Base-by-base conservation (phyloP, 2,888 invertebrate species). In the Drosophila cognata region DNA sequence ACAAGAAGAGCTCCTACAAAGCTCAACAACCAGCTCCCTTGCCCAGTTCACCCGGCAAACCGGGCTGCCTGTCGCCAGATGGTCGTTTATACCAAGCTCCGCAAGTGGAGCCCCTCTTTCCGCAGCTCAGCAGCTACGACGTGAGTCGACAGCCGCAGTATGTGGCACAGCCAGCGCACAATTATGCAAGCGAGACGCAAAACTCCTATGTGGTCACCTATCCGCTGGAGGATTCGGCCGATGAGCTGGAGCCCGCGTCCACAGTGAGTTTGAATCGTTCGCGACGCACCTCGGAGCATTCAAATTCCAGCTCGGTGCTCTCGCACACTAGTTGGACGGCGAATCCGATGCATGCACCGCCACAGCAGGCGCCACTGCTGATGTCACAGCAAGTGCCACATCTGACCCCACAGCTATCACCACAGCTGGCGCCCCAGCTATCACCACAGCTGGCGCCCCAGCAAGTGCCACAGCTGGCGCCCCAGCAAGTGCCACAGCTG, bases 41-140 rank as follows among this genome's bases (percentile, higher is more conserved):
- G 3, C 78, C 83, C 8, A 82, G 80, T 3, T 85, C 90, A 2
- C 90, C 92, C 0, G 84, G 81, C 18, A 84, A 83, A 2, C 71
- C 77, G 0, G 76, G 69, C 11, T 91, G 92, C 29, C 74, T 92
- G 7, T 92, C 93, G 0, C 93, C 93, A 0, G 93, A 93, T 51
- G 93, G 93, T 0, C 85, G 92, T 1, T 68, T 85, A 6, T 93
- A 93, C 70, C 92, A 93, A 56, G 93, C 93, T 0, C 93, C 93
- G 0, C 41, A 91, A 46, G 92, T 93, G 8, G 92, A 92, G 18
- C 92, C 93, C 0, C 77, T 93, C 2, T 93, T 93, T 43, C 92
- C 93, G 5, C 87, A 91, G 61, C 62, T 92, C 0, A 90, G 76
- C 21, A 91, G 81, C 50, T 92, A 86, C 51, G 92, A 91, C 61